These are phyloP conservation scores for Anser brachyrhynchus DNA, from an alignment of 2,113 vertebrate species.

Conservation along the genomic window DNA sequence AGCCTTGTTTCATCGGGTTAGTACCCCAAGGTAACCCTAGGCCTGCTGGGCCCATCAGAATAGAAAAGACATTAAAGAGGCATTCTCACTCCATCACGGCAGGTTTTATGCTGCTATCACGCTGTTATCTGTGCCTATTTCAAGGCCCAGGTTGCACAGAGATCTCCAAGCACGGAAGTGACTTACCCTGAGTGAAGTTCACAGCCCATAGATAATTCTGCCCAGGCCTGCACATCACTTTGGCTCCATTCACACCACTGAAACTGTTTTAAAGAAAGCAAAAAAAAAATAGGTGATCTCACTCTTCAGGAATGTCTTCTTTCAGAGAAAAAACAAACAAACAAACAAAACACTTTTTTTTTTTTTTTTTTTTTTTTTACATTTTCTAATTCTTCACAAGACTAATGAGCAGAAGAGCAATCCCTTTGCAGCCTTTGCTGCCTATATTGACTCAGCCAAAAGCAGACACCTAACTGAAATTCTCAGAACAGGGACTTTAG, in stretches of 20 bases:
- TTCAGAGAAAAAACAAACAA: background rate
- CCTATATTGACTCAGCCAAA: background rate
- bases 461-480: background rate
- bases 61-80: background rate
- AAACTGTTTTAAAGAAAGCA: background rate
- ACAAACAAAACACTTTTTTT: background rate
- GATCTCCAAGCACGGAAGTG: background rate
- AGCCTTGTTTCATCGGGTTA: background rate
- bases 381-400: background rate
- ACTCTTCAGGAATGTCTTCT: background rate
- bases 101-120: background rate
- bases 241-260: background rate
- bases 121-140: background rate
- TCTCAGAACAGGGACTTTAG: background rate
- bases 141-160: accelerated
- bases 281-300: background rate
- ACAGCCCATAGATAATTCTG: background rate
- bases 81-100: background rate
- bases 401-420: background rate
- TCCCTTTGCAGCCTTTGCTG: background rate
- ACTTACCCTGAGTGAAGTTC: background rate
- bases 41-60: background rate
- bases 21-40: background rate
- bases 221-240: background rate
- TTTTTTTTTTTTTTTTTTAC: background rate